A percentile compares a stretch with the other conserved stretches of the same genome.
Conservation (phyloP, 2,888 invertebrate genomes). For the Hirudinaria manillensis region DNA sequence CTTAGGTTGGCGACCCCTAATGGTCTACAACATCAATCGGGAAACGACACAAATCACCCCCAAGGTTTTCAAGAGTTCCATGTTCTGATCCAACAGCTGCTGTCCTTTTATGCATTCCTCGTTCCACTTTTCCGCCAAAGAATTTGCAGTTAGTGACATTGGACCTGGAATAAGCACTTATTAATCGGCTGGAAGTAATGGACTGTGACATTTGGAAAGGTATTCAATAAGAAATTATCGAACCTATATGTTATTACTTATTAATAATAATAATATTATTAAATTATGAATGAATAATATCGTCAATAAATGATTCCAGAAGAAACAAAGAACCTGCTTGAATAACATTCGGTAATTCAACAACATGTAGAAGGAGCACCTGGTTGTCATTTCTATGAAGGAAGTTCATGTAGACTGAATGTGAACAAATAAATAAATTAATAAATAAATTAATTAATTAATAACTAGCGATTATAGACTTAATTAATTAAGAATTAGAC, state of each 20-base stretch:
- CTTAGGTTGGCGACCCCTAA: no score
- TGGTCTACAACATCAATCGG: not conserved
- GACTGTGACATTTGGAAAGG: not conserved
- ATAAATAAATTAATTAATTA: no score
- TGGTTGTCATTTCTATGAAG: conserved; percentile 40
- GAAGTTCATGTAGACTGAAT: conserved; percentile 39
- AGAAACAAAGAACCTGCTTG: conserved; percentile 38
- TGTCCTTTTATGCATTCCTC: conserved; percentile 40
- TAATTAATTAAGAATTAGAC: no score
- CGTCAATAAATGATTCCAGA: no score
- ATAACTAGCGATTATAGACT: no score
- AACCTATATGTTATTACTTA: no score
- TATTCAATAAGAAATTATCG: no score
- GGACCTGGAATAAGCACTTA: conserved; percentile 34
- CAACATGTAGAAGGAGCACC: conserved; percentile 40
- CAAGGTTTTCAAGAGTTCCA: conserved; percentile 37
- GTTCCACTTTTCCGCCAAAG: conserved; percentile 41
- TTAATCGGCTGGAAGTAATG: not conserved
- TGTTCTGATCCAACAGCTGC: conserved; percentile 38
- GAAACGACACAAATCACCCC: conserved; percentile 32
- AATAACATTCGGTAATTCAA: conserved; percentile 40
- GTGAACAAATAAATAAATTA: not conserved
- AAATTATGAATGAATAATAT: no score
- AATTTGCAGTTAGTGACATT: conserved; percentile 41
- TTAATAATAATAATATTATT: no score